phyloP scores from a whole-genome alignment of 2,888 invertebrate species.

The Aphelenchoides bicaudatus region DNA sequence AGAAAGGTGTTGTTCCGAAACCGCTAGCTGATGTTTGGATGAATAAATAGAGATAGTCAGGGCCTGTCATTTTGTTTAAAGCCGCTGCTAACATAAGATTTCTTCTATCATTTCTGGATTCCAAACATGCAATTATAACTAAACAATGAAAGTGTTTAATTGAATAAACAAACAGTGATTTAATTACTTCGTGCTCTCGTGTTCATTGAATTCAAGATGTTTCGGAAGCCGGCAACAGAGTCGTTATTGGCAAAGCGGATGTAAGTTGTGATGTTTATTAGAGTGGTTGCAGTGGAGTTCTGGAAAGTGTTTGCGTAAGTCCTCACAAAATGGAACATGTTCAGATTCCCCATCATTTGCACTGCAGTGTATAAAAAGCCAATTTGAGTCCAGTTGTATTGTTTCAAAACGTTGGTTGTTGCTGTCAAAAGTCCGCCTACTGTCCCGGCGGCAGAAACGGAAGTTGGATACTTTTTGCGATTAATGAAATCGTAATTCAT shows the following conservation, averaged over 20 bases:
- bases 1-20: slow-evolving; percentile 15
- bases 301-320: not conserved
- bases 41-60: slow-evolving; percentile 46
- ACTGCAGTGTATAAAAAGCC: slow-evolving; percentile 11
- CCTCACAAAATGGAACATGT: not conserved
- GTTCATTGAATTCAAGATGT: not conserved
- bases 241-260: not conserved
- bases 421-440: not conserved
- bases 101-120: not conserved
- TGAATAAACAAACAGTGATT: too few species aligned
- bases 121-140: slow-evolving; percentile 8
- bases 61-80: slow-evolving; percentile 33
- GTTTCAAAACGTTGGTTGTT: not conserved
- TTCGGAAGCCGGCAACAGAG: not conserved
- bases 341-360: not conserved
- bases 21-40: slow-evolving; percentile 25
- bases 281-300: not conserved
- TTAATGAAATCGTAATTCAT: not conserved
- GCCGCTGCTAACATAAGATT: slow-evolving; percentile 27
- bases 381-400: slow-evolving; percentile 11
- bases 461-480: not conserved
- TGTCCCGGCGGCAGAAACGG: not conserved
- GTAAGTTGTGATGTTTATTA: slow-evolving; percentile 3
- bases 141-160: too few species aligned
- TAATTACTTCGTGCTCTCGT: slow-evolving; percentile 1